A percentile compares a stretch with the other conserved stretches of the same genome.
These are phyloP conservation scores for Pao palembangensis DNA, from an alignment of 2,113 vertebrate species.

Conservation along the genomic window DNA sequence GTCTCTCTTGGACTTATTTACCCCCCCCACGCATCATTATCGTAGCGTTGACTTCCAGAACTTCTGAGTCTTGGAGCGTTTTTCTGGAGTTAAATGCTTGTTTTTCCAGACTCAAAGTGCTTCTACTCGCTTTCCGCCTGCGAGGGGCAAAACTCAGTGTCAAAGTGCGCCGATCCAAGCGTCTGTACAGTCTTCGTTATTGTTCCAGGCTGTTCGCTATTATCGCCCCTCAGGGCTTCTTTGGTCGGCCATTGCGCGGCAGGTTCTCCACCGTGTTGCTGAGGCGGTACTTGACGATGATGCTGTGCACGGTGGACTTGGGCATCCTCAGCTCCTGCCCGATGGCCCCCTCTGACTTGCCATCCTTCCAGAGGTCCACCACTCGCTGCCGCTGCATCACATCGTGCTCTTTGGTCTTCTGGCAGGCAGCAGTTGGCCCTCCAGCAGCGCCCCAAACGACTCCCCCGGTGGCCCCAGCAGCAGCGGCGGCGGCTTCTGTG, in stretches of 20 bases:
- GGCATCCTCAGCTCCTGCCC: conserved; percentile 80
- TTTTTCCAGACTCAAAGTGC: conserved; percentile 52
- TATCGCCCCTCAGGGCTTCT: conserved; percentile 68
- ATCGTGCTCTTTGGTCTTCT: conserved; percentile 83
- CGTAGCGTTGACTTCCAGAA: conserved; percentile 36
- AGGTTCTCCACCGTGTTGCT: conserved; percentile 83
- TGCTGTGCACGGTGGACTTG: conserved; percentile 82
- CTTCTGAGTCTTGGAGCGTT: conserved; percentile 23
- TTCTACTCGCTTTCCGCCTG: conserved; percentile 13
- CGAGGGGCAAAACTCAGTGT: conserved; percentile 42
- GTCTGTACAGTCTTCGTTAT: conserved; percentile 2
- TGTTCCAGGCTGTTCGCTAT: conserved; percentile 20
- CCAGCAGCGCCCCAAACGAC: conserved; percentile 51
- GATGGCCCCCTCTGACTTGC: conserved; percentile 80
- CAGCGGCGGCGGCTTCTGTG: conserved; percentile 69
- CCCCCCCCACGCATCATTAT: conserved; percentile 39
- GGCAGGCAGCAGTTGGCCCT: conserved; percentile 61
- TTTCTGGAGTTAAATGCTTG: conserved; percentile 39
- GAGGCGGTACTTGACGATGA: conserved; percentile 81
- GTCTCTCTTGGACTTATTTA: conserved; percentile 10
- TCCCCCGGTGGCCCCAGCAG: conserved; percentile 60
- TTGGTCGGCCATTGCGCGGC: conserved; percentile 77
- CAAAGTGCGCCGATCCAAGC: conserved; percentile 33
- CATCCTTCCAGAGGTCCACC: conserved; percentile 83
- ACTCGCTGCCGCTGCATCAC: conserved; percentile 80